These are phyloP conservation scores for Mylabris sibirica DNA, from an alignment of 2,888 invertebrate genomes.

Conservation along the genomic window DNA sequence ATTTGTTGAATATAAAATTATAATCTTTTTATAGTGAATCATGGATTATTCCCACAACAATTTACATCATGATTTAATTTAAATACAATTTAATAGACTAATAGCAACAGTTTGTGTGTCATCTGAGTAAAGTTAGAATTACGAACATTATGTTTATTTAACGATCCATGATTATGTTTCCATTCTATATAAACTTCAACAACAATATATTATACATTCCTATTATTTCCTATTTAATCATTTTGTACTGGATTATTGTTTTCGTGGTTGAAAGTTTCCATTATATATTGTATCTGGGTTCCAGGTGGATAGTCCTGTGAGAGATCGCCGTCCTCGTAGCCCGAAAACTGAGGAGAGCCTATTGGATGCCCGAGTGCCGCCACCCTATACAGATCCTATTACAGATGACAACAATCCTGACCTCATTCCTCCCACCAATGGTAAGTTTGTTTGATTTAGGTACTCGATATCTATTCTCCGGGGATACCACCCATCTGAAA, in stretches of 20 bases:
- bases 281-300: conserved; percentile 27
- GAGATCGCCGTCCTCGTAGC: conserved; percentile 53
- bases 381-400: conserved; percentile 55
- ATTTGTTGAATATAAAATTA: background rate
- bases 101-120: background rate
- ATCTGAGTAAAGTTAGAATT: background rate
- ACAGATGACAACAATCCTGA: conserved; percentile 61
- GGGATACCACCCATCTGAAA: conserved; percentile 18
- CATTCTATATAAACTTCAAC: background rate
- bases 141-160: background rate
- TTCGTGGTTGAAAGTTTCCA: conserved; percentile 23
- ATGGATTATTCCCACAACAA: background rate
- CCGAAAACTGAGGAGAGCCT: conserved; percentile 55
- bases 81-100: background rate
- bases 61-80: background rate
- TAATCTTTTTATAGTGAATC: background rate
- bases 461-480: background rate
- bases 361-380: conserved; percentile 55
- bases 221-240: background rate
- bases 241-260: background rate
- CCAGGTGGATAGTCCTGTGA: conserved; percentile 56
- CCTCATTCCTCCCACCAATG: conserved; percentile 60
- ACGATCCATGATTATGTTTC: background rate
- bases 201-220: background rate
- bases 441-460: conserved; percentile 48